Percentiles rank a stretch among this genome's conserved stretches.
phyloP scores from a whole-genome alignment of 2,888 invertebrate genomes.

The Drosophila tripunctata region DNA sequence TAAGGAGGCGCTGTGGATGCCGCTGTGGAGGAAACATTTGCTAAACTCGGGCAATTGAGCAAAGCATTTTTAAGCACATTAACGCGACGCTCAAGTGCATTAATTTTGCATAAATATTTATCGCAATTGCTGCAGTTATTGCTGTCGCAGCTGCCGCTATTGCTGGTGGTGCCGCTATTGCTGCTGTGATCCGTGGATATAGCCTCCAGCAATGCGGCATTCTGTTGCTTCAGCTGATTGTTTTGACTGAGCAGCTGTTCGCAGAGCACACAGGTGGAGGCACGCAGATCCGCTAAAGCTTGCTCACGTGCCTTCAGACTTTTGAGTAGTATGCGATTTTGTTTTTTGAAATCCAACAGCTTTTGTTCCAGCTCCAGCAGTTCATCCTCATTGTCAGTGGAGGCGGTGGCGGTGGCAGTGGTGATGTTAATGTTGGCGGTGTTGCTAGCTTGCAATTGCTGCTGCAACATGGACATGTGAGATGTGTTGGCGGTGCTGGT shows the following conservation, averaged over 20 bases:
- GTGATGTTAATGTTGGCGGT: not conserved
- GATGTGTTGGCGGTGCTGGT: not conserved
- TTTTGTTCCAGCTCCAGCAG: slow-evolving; percentile 81
- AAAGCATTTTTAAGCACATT: not conserved
- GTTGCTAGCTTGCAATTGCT: too few relatives aligned
- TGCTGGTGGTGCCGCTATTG: slow-evolving; percentile 36
- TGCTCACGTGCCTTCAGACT: slow-evolving; percentile 45
- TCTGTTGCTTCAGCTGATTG: slow-evolving; percentile 35
- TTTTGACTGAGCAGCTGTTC: slow-evolving; percentile 41
- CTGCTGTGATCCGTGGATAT: not conserved
- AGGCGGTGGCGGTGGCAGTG: not conserved
- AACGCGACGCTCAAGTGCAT: slow-evolving; percentile 17
- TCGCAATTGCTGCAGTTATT: slow-evolving; percentile 36
- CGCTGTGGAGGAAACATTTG: not conserved
- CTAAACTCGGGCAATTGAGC: not conserved
- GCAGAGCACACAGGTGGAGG: slow-evolving; percentile 35
- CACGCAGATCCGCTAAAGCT: slow-evolving; percentile 36
- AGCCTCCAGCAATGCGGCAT: slow-evolving; percentile 18
- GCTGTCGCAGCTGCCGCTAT: too few relatives aligned
- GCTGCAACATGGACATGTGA: not conserved
- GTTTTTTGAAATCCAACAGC: slow-evolving; percentile 80
- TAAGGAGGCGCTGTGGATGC: not conserved
- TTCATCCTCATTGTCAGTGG: slow-evolving; percentile 64
- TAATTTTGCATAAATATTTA: slow-evolving; percentile 17
- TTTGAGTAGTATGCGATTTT: slow-evolving; percentile 73